Evolutionary conservation across 2,113 vertebrate species (phyloP).

Genomic region (Pheucticus melanocephalus): DNA sequence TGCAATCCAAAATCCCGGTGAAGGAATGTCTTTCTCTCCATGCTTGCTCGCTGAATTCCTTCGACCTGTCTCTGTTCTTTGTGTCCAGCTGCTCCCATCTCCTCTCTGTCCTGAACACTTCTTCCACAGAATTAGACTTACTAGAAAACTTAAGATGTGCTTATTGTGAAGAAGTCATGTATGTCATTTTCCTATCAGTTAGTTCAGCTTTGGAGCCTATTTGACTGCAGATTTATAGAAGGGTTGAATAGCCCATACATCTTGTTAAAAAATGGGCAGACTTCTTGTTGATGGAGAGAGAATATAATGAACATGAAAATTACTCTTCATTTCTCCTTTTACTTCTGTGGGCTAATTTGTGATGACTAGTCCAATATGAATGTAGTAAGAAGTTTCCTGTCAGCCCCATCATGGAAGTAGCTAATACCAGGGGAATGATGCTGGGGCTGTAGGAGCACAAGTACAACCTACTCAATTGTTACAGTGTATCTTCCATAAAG

Average conservation of each 20-base stretch:
- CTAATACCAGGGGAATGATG: accelerated
- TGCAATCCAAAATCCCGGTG: background rate
- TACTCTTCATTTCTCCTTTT: background rate
- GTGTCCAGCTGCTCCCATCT: background rate
- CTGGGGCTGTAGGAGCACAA: background rate
- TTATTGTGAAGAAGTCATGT: background rate
- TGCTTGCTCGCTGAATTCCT: background rate
- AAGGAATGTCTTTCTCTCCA: background rate
- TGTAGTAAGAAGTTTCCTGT: background rate
- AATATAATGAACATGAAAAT: background rate
- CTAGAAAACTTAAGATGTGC: background rate
- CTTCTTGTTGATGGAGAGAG: background rate
- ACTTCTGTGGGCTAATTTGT: background rate
- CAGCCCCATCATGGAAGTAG: background rate
- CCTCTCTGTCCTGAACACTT: background rate
- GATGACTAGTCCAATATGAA: background rate
- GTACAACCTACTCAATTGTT: background rate
- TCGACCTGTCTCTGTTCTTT: background rate
- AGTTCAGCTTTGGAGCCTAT: background rate
- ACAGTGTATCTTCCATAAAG: background rate
- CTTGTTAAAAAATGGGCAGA: background rate
- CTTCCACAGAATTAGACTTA: background rate
- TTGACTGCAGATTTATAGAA: background rate
- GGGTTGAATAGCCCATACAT: background rate
- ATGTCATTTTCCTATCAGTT: background rate